phyloP scores from a whole-genome alignment of 2,888 invertebrate genomes.

The Slavum lentiscoides region DNA sequence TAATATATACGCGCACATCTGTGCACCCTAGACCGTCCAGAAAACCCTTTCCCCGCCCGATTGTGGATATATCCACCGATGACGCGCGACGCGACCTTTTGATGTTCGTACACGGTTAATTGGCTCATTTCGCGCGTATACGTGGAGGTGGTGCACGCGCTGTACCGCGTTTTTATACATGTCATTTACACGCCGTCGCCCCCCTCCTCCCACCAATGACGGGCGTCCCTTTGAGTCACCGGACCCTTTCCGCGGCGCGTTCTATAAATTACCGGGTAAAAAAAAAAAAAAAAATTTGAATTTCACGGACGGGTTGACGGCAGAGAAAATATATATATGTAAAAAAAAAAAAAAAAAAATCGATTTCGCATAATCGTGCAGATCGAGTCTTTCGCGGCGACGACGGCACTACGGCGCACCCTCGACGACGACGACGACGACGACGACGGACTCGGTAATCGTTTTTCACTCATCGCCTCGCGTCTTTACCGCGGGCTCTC shows the following conservation, averaged over 20 bases:
- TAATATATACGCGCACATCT: too few relatives aligned
- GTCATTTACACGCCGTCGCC: slow-evolving; percentile 44
- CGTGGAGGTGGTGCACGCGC: slow-evolving; percentile 26
- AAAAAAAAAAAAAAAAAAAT: slow-evolving; percentile 33
- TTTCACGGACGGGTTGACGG: slow-evolving; percentile 42
- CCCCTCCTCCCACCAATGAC: too few relatives aligned
- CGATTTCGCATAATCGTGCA: slow-evolving; percentile 39
- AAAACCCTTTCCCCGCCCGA: background rate
- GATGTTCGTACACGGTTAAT: slow-evolving; percentile 42
- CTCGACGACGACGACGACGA: background rate
- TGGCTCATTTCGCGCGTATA: slow-evolving; percentile 21
- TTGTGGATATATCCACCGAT: background rate
- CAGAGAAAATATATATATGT: too few relatives aligned
- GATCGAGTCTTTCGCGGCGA: slow-evolving; percentile 35
- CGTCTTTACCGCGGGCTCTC: background rate
- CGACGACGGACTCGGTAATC: slow-evolving; percentile 37
- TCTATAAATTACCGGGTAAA: background rate
- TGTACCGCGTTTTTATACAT: slow-evolving; percentile 13
- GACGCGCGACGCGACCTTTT: slow-evolving; percentile 28
- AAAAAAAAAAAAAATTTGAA: slow-evolving; percentile 22
- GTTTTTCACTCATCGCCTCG: slow-evolving; percentile 40
- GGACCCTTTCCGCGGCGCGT: too few relatives aligned
- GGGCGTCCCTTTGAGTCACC: too few relatives aligned
- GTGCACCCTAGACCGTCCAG: too few relatives aligned
- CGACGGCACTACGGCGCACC: background rate